Conservation (phyloP, 2,113 vertebrate species). For the Epinephelus cyanopodus region DNA sequence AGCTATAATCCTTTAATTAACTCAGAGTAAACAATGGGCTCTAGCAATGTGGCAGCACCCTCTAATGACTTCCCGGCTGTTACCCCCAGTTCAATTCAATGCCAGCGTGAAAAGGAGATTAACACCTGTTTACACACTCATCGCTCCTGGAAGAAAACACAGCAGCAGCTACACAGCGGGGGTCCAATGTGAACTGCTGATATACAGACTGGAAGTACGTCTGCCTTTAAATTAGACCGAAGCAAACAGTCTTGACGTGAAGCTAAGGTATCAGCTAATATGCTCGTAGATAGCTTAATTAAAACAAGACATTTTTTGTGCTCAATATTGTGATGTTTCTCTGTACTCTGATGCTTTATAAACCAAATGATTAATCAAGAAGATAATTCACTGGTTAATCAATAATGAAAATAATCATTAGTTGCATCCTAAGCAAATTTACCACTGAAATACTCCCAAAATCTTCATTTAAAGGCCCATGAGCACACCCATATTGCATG, state of each 20-base stretch:
- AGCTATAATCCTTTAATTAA: slow-evolving; percentile 62
- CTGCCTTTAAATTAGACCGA: slow-evolving; percentile 24
- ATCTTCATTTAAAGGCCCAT: not conserved
- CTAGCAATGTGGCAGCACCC: slow-evolving; percentile 18
- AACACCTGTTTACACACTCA: slow-evolving; percentile 50
- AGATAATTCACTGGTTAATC: not conserved
- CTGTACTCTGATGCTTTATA: not conserved
- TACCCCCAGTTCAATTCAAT: slow-evolving; percentile 25
- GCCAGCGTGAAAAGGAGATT: slow-evolving; percentile 36
- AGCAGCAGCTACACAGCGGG: slow-evolving; percentile 4
- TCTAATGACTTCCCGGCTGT: slow-evolving; percentile 39
- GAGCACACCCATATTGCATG: not conserved
- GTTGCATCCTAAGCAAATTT: not conserved
- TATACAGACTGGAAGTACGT: not conserved
- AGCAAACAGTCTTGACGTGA: not conserved
- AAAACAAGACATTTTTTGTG: not conserved
- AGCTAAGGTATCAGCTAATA: not conserved
- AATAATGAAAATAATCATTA: not conserved
- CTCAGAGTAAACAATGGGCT: slow-evolving; percentile 55
- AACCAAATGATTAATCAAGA: not conserved
- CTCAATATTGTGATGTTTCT: not conserved
- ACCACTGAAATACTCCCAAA: not conserved
- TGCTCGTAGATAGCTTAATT: not conserved
- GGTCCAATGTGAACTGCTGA: not conserved
- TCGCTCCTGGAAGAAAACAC: slow-evolving; percentile 17